Percentiles rank a stretch among this genome's conserved stretches.
Evolutionary conservation across 1,140 invertebrate species (phyloP).

Genomic region (Pseudoatta argentina): DNA sequence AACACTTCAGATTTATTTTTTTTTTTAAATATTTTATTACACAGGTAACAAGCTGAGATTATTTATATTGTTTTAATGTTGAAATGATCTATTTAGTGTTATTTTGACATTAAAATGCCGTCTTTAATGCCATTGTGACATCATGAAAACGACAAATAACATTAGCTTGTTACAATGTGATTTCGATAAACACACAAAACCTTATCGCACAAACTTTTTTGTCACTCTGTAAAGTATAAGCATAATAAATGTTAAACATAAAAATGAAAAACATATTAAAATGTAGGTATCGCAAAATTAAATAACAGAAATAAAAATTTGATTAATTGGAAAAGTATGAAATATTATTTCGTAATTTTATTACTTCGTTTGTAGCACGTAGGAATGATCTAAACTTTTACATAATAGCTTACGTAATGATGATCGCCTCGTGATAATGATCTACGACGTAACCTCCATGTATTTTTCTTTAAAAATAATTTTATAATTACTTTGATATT

Average conservation of each 20-base stretch:
- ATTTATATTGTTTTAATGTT: too few relatives aligned
- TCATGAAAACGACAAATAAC: too few relatives aligned
- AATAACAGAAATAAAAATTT: background rate
- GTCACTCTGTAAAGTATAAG: too few relatives aligned
- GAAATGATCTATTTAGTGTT: too few relatives aligned
- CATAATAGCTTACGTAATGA: constrained; percentile 2
- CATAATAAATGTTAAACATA: background rate
- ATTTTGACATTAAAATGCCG: too few relatives aligned
- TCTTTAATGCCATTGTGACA: too few relatives aligned
- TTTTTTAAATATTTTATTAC: too few relatives aligned
- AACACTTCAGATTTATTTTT: too few relatives aligned
- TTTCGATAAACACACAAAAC: too few relatives aligned
- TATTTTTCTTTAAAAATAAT: background rate
- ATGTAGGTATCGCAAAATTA: background rate
- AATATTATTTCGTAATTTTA: background rate
- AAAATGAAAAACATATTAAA: background rate
- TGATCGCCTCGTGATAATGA: background rate
- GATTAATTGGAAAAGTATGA: background rate
- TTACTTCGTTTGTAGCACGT: background rate
- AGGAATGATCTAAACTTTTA: background rate
- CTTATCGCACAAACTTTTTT: too few relatives aligned
- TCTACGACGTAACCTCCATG: background rate
- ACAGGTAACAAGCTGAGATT: too few relatives aligned
- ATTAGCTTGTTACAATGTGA: too few relatives aligned
- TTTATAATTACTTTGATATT: background rate